Percentiles rank a stretch among this genome's conserved stretches.
Conservation (phyloP, 2,113 vertebrate genomes). For the Paraplagusia blochii region DNA sequence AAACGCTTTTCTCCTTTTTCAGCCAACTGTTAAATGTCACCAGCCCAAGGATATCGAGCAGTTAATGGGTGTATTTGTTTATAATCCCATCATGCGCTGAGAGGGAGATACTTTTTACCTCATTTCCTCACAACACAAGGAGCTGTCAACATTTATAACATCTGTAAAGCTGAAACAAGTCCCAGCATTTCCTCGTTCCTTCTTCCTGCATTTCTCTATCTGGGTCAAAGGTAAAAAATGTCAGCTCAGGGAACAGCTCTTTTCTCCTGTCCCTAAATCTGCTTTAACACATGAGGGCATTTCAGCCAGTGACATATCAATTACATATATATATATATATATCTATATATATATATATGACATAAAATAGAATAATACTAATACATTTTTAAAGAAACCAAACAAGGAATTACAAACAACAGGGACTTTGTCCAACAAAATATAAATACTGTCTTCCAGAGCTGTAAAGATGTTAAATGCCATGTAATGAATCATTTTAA, state of each 20-base stretch:
- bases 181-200: not conserved
- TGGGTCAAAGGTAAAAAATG: conserved; percentile 53
- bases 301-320: too few relatives aligned
- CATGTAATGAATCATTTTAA: too few relatives aligned
- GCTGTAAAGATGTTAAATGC: too few relatives aligned
- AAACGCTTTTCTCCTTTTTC: not conserved
- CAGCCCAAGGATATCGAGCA: not conserved
- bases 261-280: conserved; percentile 1
- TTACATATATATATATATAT: too few relatives aligned
- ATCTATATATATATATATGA: too few relatives aligned
- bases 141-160: not conserved
- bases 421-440: too few relatives aligned
- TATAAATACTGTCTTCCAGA: too few relatives aligned
- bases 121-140: conserved; percentile 2
- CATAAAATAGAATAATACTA: too few relatives aligned
- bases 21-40: not conserved
- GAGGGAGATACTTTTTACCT: not conserved
- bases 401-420: too few relatives aligned
- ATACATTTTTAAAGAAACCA: too few relatives aligned
- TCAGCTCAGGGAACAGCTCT: conserved; percentile 9
- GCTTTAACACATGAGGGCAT: too few relatives aligned
- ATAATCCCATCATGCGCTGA: not conserved
- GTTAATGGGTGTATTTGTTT: not conserved
- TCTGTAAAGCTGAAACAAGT: conserved; percentile 8
- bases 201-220: conserved; percentile 37